These are phyloP conservation scores for Nixonia krombeini DNA, from an alignment of 1,140 invertebrate species.

Conservation along the genomic window DNA sequence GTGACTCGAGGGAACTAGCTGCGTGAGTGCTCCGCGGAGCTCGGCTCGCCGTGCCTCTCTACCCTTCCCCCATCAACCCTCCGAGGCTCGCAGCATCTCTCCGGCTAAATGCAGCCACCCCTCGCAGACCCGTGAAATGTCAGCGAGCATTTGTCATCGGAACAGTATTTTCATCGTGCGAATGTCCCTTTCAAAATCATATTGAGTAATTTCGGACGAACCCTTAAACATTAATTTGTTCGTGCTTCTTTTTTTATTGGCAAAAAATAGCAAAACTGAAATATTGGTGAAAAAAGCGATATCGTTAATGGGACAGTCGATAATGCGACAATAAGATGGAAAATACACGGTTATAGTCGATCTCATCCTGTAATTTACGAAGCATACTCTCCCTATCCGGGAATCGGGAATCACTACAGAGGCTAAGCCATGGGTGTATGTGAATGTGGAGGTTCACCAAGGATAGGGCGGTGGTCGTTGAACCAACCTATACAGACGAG, in stretches of 20 bases:
- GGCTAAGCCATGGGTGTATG: too few species aligned
- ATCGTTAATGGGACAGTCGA: too few species aligned
- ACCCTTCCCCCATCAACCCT: constrained; percentile 20
- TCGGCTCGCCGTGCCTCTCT: constrained; percentile 28
- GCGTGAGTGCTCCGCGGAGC: constrained; percentile 43
- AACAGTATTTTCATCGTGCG: too few species aligned
- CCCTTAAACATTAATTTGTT: too few species aligned
- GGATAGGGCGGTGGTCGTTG: constrained; percentile 71
- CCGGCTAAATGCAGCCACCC: not conserved
- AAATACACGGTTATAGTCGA: too few species aligned
- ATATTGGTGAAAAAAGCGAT: too few species aligned
- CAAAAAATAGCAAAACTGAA: too few species aligned
- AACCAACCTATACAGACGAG: constrained; percentile 63
- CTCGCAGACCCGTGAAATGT: constrained; percentile 9
- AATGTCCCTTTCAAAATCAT: too few species aligned
- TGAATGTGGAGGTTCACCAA: constrained; percentile 61
- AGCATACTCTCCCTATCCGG: constrained; percentile 20
- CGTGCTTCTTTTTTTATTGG: too few species aligned
- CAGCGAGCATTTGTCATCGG: not conserved
- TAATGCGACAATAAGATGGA: too few species aligned
- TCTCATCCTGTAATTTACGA: constrained; percentile 9
- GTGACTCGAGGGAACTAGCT: constrained; percentile 64
- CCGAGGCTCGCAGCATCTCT: constrained; percentile 9
- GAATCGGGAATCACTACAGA: constrained; percentile 33
- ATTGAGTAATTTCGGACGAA: too few species aligned